Evolutionary conservation across 1,140 invertebrate species (phyloP), one percentile per base, ranked within the genome.

Genomic region (Heliconius nattereri): DNA sequence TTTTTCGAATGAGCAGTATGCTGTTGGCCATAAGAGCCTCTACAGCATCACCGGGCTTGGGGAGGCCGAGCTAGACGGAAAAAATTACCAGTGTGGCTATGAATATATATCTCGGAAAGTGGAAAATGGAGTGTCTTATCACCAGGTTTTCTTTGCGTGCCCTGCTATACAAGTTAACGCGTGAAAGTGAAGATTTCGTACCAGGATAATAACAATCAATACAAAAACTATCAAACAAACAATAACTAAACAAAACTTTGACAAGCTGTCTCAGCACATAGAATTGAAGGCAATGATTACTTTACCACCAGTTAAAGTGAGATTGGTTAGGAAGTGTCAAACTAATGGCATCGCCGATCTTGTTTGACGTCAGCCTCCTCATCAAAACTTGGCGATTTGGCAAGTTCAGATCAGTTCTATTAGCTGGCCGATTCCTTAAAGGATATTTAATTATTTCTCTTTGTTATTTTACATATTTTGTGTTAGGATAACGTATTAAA

Each of bases 321-420:
- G 35, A 32, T 29, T 66, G 23, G 26, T 32, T 32, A 66, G 26
- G n/a, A 37, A 75, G 32, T 75, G 35, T 54, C 35, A 32, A 40
- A 26, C 74, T 75, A 66, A 75, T 40, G 54, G 54, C 54, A 66
- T n/a, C n/a, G 54, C 23, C 32, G 32, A 29, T 75, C 8, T 37
- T 54, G 60, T 75, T 75, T 26, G 13, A 37, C 32, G 74, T 66
- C 19, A 32, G 54, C n/a, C 52, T 52, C 16, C 74, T 40, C n/a
- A 3, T 75, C 74, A 40, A 16, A 75, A 66, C 32, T 74, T 74
- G 13, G 60, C 20, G 23, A 26, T 11, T 26, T 57, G 54, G 60
- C 26, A 26, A 66, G 23, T 23, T 29, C 60, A 66, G 26, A 1
- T 23, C 7, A 19, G 9, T 29, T 29, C 3, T 16, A 29, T 66